Base-by-base conservation (phyloP, 2,888 invertebrate species). In the Melieria omissa region DNA sequence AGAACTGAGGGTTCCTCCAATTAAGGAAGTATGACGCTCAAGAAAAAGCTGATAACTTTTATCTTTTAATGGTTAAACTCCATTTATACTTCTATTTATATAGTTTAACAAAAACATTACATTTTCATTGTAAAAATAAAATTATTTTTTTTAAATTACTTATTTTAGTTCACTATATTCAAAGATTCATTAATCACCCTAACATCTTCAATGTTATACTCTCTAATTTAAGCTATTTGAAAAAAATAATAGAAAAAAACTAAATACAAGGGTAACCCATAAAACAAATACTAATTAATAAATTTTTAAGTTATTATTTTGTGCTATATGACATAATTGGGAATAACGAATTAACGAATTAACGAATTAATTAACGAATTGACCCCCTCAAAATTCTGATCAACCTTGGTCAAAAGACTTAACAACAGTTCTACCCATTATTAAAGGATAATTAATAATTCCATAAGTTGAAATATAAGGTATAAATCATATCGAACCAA, bases 71-170 rank as follows among this genome's bases (percentile, higher is more conserved):
- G 78, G 77, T 79, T 79, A 78, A 80, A 79, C 74, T 80, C 77
- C 77, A 80, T 79, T 80, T 79, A 77, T 79, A 78, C 74, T 80
- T 80, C 79, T 78, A 74, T 79, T 78, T 79, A 79, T 80, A 77
- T 90, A 90, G 89, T 90, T 90, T 90, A 90, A 86, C 49, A 74
- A 90, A 91, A 90, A 91, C 89, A 82, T 90, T 90, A 90, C 88
- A 90, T 89, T 91, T 91, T 90, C 90, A 90, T 81, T 89, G 88
- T 90, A 90, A 90, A 89, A 89, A 88, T 88, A 90, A 88, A 88
- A 81, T 75, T 5, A 66, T 77, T 60, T 76, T 80, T 82, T 83
- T 80, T 82, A 82, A 82, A 81, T 82, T 83, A 82, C 81, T 81
- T 79, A 77, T 71, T 70, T 16, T 60, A 79, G 77, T 84, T 86